Evolutionary conservation across 2,888 invertebrate genomes (phyloP).

Genomic region (Tenthredo livida): DNA sequence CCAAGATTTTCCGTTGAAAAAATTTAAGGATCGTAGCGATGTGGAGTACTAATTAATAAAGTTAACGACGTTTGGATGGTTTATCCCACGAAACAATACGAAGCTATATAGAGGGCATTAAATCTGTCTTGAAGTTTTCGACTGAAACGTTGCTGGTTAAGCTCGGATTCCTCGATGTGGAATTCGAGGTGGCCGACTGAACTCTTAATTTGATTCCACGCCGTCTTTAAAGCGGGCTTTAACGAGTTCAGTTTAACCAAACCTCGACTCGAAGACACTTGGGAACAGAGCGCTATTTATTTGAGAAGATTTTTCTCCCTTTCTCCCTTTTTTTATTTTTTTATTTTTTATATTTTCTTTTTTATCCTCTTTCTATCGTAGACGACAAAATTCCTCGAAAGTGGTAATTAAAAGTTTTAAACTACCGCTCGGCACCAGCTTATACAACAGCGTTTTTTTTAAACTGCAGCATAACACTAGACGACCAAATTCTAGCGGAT

Average conservation of each 20-base stretch:
- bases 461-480: background rate
- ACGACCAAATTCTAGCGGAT: background rate
- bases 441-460: background rate
- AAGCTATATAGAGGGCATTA: conserved; percentile 26
- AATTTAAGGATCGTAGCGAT: background rate
- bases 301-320: conserved; percentile 34
- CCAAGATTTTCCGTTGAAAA: background rate
- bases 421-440: conserved; percentile 28
- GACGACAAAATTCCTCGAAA: conserved; percentile 52
- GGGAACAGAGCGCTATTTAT: conserved; percentile 52
- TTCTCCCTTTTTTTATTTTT: background rate
- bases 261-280: conserved; percentile 42
- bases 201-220: conserved; percentile 53
- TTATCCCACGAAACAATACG: conserved; percentile 38
- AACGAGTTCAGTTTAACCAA: conserved; percentile 55
- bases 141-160: conserved; percentile 11
- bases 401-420: conserved; percentile 55
- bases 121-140: conserved; percentile 32
- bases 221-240: conserved; percentile 53
- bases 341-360: background rate
- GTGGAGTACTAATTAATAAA: conserved; percentile 38
- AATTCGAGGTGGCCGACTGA: conserved; percentile 53
- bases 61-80: conserved; percentile 39
- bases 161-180: conserved; percentile 40
- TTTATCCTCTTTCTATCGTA: conserved; percentile 17